These are phyloP conservation scores for Polydrusus cervinus DNA, from an alignment of 2,888 invertebrate genomes.

Conservation along the genomic window DNA sequence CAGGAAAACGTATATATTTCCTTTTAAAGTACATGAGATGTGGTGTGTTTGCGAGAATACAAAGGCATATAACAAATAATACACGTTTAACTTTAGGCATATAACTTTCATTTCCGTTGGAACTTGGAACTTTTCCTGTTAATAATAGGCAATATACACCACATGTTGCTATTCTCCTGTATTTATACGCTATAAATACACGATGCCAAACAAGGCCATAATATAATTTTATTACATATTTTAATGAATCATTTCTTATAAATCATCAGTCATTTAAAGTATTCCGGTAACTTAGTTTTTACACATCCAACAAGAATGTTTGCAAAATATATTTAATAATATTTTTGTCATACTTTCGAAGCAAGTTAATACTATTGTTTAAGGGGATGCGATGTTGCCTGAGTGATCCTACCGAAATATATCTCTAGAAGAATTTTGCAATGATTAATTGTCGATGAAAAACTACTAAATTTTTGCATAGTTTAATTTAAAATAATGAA, in stretches of 20 bases:
- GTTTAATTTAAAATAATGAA: no score
- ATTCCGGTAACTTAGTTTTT: no score
- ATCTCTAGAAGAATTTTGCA: no score
- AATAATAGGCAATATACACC: constrained; percentile 16
- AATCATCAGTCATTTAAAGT: no score
- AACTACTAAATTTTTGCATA: no score
- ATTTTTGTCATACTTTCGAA: no score
- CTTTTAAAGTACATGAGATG: constrained; percentile 42
- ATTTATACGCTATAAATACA: not conserved
- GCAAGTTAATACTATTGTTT: no score
- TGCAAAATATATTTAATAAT: no score
- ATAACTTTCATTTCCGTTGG: constrained; percentile 42
- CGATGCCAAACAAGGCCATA: not conserved
- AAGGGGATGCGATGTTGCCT: no score
- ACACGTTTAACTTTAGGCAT: constrained; percentile 33
- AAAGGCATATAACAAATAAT: constrained; percentile 50
- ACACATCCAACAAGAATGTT: no score
- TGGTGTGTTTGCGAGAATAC: constrained; percentile 34
- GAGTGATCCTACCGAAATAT: no score
- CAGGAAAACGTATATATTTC: constrained; percentile 51
- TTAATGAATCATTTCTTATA: not conserved
- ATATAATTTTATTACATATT: not conserved
- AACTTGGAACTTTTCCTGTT: constrained; percentile 35
- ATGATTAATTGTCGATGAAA: no score
- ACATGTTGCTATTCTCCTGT: constrained; percentile 2